Evolutionary conservation across 2,888 invertebrate species (phyloP), one percentile per base, ranked within the genome.

Genomic region (Anticlea derivata): DNA sequence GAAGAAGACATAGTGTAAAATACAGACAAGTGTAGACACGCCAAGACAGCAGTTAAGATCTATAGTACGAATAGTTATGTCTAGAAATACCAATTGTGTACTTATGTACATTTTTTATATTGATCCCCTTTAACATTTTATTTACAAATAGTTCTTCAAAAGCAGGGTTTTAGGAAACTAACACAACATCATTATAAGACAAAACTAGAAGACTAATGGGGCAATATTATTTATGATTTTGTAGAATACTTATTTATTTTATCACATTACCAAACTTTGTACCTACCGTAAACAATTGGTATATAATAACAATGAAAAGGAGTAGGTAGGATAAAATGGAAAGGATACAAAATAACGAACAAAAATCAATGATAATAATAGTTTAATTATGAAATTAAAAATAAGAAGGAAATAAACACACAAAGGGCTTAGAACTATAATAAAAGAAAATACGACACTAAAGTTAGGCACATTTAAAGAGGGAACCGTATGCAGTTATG

Each of bases 331-430:
- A 57, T 75, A 73, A 72, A 76, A 73, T 57, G 78, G 78, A 66
- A 71, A 75, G 57, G 59, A 29, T 39, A 27, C 38, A 58, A 86
- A 84, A 84, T 78, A 85, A 87, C 82, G 70, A 84, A 85, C 82
- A 79, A 86, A 86, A 85, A 83, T 83, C 74, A 85, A 86, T 86
- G 84, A 86, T 84, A 86, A 89, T 86, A 85, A 85, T 86, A 86
- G 81, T 88, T 90, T 90, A 88, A 88, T 88, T 82, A 87, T 80
- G 83, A 87, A 89, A 87, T 80, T 86, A 87, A 88, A 86, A 87
- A 85, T 88, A 86, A 88, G 87, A 80, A 83, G 80, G 87, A 88
- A 89, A 90, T 87, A 89, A 90, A 80, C 88, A 88, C 88, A 88
- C 88, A 86, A 81, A 86, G 13, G 84, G 75, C 88, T 87, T 88